phyloP scores from a whole-genome alignment of 2,113 vertebrate species.

The Hyperopisus bebe region DNA sequence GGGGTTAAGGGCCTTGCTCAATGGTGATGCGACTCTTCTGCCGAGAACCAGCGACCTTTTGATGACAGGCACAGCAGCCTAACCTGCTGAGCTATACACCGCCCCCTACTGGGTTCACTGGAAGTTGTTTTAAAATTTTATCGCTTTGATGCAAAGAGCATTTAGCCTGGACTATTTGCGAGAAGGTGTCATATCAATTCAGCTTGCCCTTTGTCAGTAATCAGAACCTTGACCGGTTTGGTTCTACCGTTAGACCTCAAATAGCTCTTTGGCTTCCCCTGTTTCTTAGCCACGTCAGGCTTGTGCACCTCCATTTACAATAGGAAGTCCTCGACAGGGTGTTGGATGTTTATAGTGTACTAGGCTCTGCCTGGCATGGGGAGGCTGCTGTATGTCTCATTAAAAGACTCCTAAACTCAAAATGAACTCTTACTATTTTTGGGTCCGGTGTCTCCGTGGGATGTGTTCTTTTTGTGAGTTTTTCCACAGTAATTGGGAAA shows the following conservation, averaged over 20 bases:
- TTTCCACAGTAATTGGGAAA: not conserved
- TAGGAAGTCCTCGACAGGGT: not conserved
- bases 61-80: not conserved
- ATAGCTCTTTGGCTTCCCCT: not conserved
- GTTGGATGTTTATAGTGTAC: not conserved
- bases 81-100: not conserved
- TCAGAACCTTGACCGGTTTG: not conserved
- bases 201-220: too few species aligned
- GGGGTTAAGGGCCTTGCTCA: not conserved
- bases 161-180: slow-evolving; percentile 12
- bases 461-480: not conserved
- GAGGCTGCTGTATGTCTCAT: not conserved
- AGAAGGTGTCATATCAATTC: not conserved
- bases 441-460: not conserved
- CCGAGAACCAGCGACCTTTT: not conserved
- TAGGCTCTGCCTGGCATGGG: not conserved
- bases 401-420: not conserved
- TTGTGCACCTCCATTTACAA: not conserved
- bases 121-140: not conserved
- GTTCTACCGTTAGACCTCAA: not conserved
- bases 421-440: slow-evolving; percentile 8
- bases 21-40: not conserved
- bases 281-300: not conserved
- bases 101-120: not conserved
- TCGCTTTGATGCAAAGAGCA: slow-evolving; percentile 17